Evolutionary conservation across 1,140 invertebrate species (phyloP), one percentile per base, ranked within the genome.

Genomic region (Drosophila kurseongensis): DNA sequence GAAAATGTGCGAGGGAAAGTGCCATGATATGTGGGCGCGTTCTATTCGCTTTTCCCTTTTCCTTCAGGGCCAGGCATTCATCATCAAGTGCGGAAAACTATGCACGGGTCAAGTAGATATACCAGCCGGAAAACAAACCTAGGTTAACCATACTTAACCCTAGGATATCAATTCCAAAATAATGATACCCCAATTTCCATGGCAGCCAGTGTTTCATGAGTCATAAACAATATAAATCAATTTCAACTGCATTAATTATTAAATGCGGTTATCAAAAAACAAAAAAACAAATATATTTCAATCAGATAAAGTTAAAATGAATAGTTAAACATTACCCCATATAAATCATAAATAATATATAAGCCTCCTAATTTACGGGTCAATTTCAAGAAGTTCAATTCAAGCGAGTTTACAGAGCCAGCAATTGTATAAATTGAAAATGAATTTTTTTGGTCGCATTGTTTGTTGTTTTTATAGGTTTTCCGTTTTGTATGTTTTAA

Each of bases 1-100:
- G 27, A 16, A 44, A 16, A 29, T 18, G 12, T 51, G 5, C 0
- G 12, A 0, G 56, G 35, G 16, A 44, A 52, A 56, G 51, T 36
- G 35, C 41, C 51, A 71, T 71, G 83, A 89, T 83, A 89, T 88
- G 82, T 85, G 81, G 78, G 51, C 71, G 60, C 54, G 74, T 71
- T 71, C 58, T 52, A 50, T 50, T 71, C 65, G 23, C 55, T 71
- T 71, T 57, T 66, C 54, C 29, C 4, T 14, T 5, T 35, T 35
- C 35, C 40, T 61, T 41, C 23, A 42, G 48, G 74, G 42, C 60
- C 40, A 32, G 56, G 63, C 69, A 82, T 82, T 83, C 66, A 71
- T 83, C 80, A 83, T 32, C 23, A 10, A 56, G 67, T 35, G 29
- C 50, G 65, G 36, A 57, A 45, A 77, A 71, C 75, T 77, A 77